Evolutionary conservation across 2,888 invertebrate genomes (phyloP), one percentile per base, ranked within the genome.

Genomic region (Volucella inflata): DNA sequence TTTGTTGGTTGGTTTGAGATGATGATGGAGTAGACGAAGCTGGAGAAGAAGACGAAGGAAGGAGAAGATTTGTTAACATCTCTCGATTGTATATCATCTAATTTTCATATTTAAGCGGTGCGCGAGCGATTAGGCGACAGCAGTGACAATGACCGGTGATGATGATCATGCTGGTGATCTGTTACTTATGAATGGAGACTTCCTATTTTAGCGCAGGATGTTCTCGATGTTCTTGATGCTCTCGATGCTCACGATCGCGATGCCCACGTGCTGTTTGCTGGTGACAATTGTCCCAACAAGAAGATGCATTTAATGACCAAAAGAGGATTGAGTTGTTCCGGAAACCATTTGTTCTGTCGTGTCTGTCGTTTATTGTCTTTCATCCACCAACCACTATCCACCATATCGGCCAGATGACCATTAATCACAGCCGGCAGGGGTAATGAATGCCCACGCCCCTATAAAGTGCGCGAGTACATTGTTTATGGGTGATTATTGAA

Each of bases 81-180:
- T 77, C 76, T 85, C 85, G 85, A 85, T 85, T 72, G 81, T 85
- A 81, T 81, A 85, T 85, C 85, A 85, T 85, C 81, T 80, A 85
- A 85, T 85, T 85, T 81, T 81, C 81, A 76, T 85, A 76, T 85
- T 85, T 72, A 80, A 71, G 46, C 50, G 6, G 6, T 30, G 62
- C 6, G 50, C 77, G 51, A 77, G 62, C 78, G 83, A 82, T 82
- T 82, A 60, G 77, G 79, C 70, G 74, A 78, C 78, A 74, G 70
- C 65, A 71, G 50, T 62, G 76, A 65, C 36, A 21, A 65, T 46
- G 59, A 50, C 48, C 50, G 38, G 50, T 51, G 44, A 38, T 44
- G 42, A 42, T 12, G 17, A 57, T 16, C 36, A 38, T 67, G 46
- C 8, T 67, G 51, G 51, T 11, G 40, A 16, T 51, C 21, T 21